Evolutionary conservation across 2,113 vertebrate genomes (phyloP).

Genomic region (Dermatemys mawii): DNA sequence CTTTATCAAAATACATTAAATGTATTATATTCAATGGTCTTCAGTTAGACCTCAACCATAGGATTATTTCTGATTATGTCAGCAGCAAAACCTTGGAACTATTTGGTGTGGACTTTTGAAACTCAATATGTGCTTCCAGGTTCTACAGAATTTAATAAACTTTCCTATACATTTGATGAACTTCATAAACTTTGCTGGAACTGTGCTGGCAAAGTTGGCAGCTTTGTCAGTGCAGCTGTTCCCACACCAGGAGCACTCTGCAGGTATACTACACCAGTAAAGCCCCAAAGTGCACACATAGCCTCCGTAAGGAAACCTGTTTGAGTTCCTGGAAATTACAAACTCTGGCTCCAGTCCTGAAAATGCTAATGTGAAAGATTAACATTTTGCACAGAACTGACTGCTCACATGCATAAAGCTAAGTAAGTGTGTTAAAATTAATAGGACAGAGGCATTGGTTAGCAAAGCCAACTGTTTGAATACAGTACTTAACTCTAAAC

Average conservation of each 20-base stretch:
- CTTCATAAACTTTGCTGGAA: slow-evolving; percentile 62
- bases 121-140: not conserved
- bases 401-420: slow-evolving; percentile 47
- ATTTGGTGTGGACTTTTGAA: not conserved
- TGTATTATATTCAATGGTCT: not conserved
- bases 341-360: slow-evolving; percentile 68
- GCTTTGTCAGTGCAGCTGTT: not conserved
- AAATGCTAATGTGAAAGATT: slow-evolving; percentile 59
- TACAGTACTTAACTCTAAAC: slow-evolving; percentile 35
- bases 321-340: slow-evolving; percentile 65
- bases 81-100: not conserved
- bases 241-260: not conserved
- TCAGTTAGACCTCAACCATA: not conserved
- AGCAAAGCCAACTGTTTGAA: slow-evolving; percentile 42
- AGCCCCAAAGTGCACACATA: not conserved
- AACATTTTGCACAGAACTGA: slow-evolving; percentile 55
- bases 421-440: slow-evolving; percentile 75
- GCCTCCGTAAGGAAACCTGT: slow-evolving; percentile 44
- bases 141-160: slow-evolving; percentile 57
- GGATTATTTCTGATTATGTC: not conserved
- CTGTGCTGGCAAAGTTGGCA: slow-evolving; percentile 40
- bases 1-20: not conserved
- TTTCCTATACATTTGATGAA: slow-evolving; percentile 60
- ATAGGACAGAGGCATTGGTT: slow-evolving; percentile 64
- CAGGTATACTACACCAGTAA: not conserved